A percentile compares a stretch with the other conserved stretches of the same genome.
These are phyloP conservation scores for Tor tambroides DNA, from an alignment of 2,113 vertebrate species.

Conservation along the genomic window DNA sequence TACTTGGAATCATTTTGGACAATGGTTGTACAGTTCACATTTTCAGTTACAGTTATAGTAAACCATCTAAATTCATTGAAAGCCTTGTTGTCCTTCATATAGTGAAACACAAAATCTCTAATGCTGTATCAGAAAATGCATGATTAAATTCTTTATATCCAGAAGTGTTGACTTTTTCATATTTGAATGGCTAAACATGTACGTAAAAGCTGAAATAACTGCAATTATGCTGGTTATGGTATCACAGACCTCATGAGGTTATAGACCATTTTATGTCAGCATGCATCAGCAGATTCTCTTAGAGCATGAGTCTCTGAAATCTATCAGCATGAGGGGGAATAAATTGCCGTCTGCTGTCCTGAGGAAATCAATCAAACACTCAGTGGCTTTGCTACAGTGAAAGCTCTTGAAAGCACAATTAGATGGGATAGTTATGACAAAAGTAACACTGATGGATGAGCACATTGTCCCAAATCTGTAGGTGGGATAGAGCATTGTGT, in stretches of 20 bases:
- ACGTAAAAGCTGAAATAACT: neutral
- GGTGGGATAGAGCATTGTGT: neutral
- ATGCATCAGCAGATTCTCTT: conserved; percentile 39
- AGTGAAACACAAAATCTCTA: neutral
- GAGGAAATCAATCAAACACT: conserved; percentile 38
- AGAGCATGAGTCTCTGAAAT: conserved; percentile 8
- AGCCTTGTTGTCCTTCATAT: neutral
- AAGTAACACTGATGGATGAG: neutral
- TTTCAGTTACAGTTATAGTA: neutral
- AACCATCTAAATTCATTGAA: neutral
- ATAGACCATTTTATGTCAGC: conserved; percentile 17
- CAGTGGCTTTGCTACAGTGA: neutral
- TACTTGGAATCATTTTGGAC: neutral
- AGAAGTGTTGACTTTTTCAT: neutral
- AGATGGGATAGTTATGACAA: conserved; percentile 16
- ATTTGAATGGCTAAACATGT: neutral
- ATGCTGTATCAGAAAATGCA: neutral
- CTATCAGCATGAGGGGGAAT: conserved; percentile 15
- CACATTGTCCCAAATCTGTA: conserved; percentile 13
- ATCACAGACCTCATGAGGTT: neutral
- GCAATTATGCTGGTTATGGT: neutral
- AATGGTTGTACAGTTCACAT: neutral
- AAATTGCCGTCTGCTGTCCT: conserved; percentile 34
- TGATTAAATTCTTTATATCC: neutral
- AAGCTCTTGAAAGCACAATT: conserved; percentile 13